Conservation (phyloP, 2,888 invertebrate species). For the Catocala sponsa region DNA sequence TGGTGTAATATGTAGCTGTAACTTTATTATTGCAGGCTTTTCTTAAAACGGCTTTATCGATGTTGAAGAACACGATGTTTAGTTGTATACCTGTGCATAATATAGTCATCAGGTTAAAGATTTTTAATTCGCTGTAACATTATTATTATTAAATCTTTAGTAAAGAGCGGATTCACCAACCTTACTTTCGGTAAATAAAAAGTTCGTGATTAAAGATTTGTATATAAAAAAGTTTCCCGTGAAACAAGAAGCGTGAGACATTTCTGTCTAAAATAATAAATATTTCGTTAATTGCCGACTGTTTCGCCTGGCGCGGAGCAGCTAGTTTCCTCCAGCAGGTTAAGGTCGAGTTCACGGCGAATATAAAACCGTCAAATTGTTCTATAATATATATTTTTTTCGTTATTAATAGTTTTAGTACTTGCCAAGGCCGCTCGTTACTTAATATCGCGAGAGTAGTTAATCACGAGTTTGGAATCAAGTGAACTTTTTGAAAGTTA, state of each 20-base stretch:
- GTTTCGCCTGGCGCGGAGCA: slow-evolving; percentile 23
- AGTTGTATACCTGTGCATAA: too few relatives aligned
- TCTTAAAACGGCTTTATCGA: too few relatives aligned
- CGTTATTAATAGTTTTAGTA: slow-evolving; percentile 28
- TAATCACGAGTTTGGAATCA: slow-evolving; percentile 21
- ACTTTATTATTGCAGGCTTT: too few relatives aligned
- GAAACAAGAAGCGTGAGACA: slow-evolving; percentile 31
- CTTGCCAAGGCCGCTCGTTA: slow-evolving; percentile 32
- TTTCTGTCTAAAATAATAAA: slow-evolving; percentile 32
- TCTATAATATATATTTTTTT: slow-evolving; percentile 27
- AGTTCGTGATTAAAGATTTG: slow-evolving; percentile 11
- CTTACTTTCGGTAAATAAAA: slow-evolving; percentile 14
- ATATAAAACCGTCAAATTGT: slow-evolving; percentile 43
- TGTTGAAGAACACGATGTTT: too few relatives aligned
- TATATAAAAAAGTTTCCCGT: slow-evolving; percentile 19
- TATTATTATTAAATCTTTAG: slow-evolving; percentile 6
- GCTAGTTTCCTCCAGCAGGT: slow-evolving; percentile 18
- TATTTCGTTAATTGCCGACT: slow-evolving; percentile 30
- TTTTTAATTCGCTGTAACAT: not conserved
- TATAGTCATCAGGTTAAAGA: too few relatives aligned
- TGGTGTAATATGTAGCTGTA: not conserved
- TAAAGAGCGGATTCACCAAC: slow-evolving; percentile 7
- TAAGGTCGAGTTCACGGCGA: slow-evolving; percentile 47
- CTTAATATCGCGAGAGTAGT: slow-evolving; percentile 17
- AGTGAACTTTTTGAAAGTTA: slow-evolving; percentile 1